Base-by-base conservation (phyloP, 2,888 invertebrate genomes). In the Spialia ferax region DNA sequence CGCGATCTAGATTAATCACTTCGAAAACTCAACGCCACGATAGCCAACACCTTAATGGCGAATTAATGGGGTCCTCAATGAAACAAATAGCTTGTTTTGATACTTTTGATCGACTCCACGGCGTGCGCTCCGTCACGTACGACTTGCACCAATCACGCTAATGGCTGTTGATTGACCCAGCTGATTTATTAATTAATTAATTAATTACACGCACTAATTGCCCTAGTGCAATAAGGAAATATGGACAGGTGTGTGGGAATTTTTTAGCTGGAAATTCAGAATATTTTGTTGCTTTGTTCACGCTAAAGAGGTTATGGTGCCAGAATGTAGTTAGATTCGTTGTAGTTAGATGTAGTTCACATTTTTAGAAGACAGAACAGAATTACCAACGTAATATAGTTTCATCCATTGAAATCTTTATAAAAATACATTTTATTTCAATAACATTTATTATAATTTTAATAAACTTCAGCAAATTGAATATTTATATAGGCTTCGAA, bases 41-140 rank as follows among this genome's bases (percentile, higher is more conserved):
- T 75, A 75, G 74, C 70, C 74, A 77, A 77, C 73, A 63, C 23
- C 15, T 74, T 85, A 87, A 88, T 88, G 55, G 72, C 18, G 63
- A 77, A 77, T 77, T 79, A 84, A 88, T 84, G 32, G 72, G 5
- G 74, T 75, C 70, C 75, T 74, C 75, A 73, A 80, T 85, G 78
- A 81, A 81, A 71, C 71, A 82, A 87, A 88, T 87, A 73, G 80
- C 82, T 86, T 88, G 86, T 89, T 88, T 82, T 84, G 82, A 82
- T 83, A 88, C 86, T 89, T 88, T 82, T 84, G 82, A 82, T 83
- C 23, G 5, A 5, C 5, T 5, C 26, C 50, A 70, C 74, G 80
- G 80, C 84, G 84, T 68, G 62, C 15, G 65, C 4, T 69, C 18
- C 38, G 63, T 63, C 63, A 63, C 63, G 63, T 63, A 63, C 52